Evolutionary conservation across 2,113 vertebrate species (phyloP).

Genomic region (Sakesphorus luctuosus): DNA sequence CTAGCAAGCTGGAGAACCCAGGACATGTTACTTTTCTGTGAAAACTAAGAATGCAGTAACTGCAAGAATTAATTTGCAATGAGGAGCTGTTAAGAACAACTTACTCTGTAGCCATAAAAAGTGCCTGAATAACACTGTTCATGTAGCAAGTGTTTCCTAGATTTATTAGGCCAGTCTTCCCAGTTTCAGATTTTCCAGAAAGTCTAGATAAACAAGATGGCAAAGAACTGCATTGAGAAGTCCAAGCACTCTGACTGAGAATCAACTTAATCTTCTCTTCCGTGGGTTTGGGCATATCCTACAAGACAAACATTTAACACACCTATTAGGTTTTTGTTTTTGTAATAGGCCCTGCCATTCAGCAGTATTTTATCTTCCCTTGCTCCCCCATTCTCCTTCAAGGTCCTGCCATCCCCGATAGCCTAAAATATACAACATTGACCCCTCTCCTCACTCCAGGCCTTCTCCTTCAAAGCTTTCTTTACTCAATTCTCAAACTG

Average conservation of each 20-base stretch:
- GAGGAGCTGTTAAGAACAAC: conserved; percentile 48
- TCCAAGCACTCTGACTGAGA: conserved; percentile 98
- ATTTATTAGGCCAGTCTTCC: conserved; percentile 96
- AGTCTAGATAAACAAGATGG: conserved; percentile 88
- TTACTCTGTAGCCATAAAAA: conserved; percentile 99
- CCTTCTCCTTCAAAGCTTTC: not conserved
- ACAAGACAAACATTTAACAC: conserved; percentile 6
- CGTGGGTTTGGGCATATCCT: conserved; percentile 92
- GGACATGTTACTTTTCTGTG: not conserved
- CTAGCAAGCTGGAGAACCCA: not conserved
- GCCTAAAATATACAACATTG: not conserved
- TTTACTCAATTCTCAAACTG: not conserved
- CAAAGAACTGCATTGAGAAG: conserved; percentile 93
- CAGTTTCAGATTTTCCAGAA: conserved; percentile 95
- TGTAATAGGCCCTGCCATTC: not conserved
- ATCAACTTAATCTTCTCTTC: conserved; percentile 95
- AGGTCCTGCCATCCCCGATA: not conserved
- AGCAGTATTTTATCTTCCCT: not conserved
- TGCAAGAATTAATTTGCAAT: not conserved
- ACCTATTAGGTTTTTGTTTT: not conserved
- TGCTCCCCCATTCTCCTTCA: not conserved
- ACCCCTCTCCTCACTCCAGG: accelerated
- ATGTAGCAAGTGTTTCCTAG: conserved; percentile 98
- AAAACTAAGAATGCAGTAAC: not conserved
- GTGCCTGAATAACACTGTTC: conserved; percentile 97